phyloP scores from a whole-genome alignment of 2,888 invertebrate species.

The Drosophila algonquin region DNA sequence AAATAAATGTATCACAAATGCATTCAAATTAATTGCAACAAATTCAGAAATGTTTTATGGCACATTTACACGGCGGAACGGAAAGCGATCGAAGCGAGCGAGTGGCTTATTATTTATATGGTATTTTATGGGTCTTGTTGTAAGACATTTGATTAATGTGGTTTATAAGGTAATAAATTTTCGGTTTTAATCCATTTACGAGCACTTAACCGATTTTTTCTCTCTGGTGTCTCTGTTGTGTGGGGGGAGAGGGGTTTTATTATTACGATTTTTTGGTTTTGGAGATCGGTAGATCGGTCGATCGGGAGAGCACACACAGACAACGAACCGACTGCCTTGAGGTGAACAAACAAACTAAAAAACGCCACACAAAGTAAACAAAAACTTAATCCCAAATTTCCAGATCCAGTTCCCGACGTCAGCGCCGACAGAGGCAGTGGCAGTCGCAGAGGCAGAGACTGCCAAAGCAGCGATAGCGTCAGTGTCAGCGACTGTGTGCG shows the following conservation, averaged over 20 bases:
- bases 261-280: neutral
- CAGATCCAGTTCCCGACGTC: constrained; percentile 62
- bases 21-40: constrained; percentile 48
- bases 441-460: neutral
- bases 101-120: constrained; percentile 54
- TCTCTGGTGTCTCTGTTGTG: constrained; percentile 30
- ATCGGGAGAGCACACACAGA: constrained; percentile 55
- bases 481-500: constrained; percentile 22
- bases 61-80: constrained; percentile 45
- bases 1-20: constrained; percentile 41
- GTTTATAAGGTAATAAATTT: constrained; percentile 62
- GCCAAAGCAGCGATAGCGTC: constrained; percentile 17
- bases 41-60: constrained; percentile 40
- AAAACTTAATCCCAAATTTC: constrained; percentile 81
- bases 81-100: neutral
- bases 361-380: constrained; percentile 81
- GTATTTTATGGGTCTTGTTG: constrained; percentile 56
- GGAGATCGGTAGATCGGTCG: constrained; percentile 12
- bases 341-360: constrained; percentile 81
- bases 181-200: constrained; percentile 67
- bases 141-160: constrained; percentile 64
- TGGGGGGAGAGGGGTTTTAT: constrained; percentile 1
- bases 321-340: constrained; percentile 80
- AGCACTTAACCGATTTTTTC: constrained; percentile 56
- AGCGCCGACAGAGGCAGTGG: constrained; percentile 20